phyloP scores from a whole-genome alignment of 92 coral and sea anemone species.

The Epizoanthus scotinus region DNA sequence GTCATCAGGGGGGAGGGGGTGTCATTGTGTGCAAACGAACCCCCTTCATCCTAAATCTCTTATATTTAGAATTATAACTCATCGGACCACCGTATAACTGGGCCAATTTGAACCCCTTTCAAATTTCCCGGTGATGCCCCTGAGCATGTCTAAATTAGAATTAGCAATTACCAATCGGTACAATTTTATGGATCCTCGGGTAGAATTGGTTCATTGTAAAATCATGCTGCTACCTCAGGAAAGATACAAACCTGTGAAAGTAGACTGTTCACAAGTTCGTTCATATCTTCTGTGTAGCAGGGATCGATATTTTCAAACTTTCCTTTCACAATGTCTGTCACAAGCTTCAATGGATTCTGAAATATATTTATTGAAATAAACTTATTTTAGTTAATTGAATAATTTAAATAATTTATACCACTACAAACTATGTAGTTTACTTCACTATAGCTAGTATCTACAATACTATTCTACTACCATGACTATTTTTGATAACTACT shows the following conservation, averaged over 20 bases:
- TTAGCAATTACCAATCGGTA: too few relatives aligned
- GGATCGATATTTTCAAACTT: constrained; percentile 79
- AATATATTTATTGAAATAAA: neutral
- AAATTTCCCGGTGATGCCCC: too few relatives aligned
- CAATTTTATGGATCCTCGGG: neutral
- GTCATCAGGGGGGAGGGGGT: too few relatives aligned
- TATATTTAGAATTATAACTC: too few relatives aligned
- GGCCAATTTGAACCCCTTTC: too few relatives aligned
- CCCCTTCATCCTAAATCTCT: too few relatives aligned
- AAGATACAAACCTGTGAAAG: constrained; percentile 69
- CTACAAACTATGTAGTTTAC: neutral
- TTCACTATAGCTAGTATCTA: neutral
- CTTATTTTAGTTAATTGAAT: neutral
- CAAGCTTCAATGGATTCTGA: constrained; percentile 94
- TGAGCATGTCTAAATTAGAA: too few relatives aligned
- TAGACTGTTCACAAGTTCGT: constrained; percentile 66
- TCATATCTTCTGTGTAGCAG: constrained; percentile 82
- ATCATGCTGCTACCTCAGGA: neutral
- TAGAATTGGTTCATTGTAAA: neutral
- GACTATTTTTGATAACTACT: too few relatives aligned
- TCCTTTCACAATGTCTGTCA: constrained; percentile 95
- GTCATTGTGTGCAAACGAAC: too few relatives aligned
- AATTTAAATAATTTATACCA: too few relatives aligned
- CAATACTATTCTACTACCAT: too few relatives aligned
- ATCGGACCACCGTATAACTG: too few relatives aligned